Conservation (phyloP, 2,797 vertebrate genomes). For the Diplodus sargus region DNA sequence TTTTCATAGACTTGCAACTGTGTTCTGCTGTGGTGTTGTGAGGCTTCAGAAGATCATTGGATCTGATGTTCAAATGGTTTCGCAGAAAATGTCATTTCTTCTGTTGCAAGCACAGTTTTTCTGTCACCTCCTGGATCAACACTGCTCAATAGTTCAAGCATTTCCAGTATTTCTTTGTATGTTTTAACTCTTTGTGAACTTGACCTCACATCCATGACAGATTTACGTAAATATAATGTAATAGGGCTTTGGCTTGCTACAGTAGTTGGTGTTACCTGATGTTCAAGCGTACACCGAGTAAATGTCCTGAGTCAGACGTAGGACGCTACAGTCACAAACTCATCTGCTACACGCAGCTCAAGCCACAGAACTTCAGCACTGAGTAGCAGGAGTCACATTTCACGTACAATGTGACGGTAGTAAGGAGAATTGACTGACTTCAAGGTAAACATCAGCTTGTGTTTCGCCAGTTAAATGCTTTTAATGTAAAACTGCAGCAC, state of each 20-base stretch:
- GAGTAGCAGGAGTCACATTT: too few species aligned
- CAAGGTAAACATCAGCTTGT: too few species aligned
- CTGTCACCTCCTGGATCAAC: background rate
- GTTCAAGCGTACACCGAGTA: too few species aligned
- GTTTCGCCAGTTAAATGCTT: too few species aligned
- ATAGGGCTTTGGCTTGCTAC: background rate
- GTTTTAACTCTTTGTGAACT: background rate
- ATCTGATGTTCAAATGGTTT: background rate
- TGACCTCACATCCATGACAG: background rate
- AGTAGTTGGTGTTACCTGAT: too few species aligned
- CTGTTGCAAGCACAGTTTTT: background rate
- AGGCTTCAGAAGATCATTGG: slow-evolving; percentile 1
- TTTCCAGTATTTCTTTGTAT: background rate
- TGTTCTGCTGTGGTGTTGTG: background rate
- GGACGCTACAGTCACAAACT: too few species aligned
- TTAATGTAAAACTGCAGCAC: too few species aligned
- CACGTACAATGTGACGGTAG: too few species aligned
- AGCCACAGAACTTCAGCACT: too few species aligned
- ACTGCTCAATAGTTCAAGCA: background rate
- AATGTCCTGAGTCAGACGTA: too few species aligned
- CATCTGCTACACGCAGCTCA: too few species aligned
- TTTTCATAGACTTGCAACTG: background rate
- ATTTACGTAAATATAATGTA: background rate
- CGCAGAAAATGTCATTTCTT: background rate
- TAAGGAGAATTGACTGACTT: too few species aligned